Percentiles rank a stretch among this genome's conserved stretches.
Evolutionary conservation across 1,140 invertebrate species (phyloP).

Genomic region (Drosophila kanapiae): DNA sequence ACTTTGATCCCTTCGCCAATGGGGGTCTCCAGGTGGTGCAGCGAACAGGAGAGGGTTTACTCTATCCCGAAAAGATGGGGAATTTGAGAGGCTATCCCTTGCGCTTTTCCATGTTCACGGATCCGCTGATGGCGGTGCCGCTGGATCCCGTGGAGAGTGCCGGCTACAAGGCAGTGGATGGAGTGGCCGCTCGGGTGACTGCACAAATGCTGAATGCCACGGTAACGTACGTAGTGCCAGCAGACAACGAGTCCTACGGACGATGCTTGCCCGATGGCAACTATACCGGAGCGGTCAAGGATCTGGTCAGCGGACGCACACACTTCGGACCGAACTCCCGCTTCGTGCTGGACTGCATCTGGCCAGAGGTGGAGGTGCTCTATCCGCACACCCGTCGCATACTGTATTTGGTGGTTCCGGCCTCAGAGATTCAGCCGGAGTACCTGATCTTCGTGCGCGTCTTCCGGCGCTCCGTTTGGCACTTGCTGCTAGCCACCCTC

Average conservation of each 20-base stretch:
- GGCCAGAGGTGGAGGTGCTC: constrained; percentile 56
- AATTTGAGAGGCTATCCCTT: constrained; percentile 61
- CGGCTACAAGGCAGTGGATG: constrained; percentile 65
- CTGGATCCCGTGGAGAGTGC: constrained; percentile 14
- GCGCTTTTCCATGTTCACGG: constrained; percentile 71
- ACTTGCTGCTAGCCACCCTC: constrained; percentile 55
- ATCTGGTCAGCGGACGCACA: constrained; percentile 53
- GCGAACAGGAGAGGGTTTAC: not conserved
- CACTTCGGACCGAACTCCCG: constrained; percentile 70
- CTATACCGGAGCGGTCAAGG: constrained; percentile 60
- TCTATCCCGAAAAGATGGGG: constrained; percentile 54
- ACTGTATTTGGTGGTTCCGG: constrained; percentile 68
- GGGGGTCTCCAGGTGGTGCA: constrained; percentile 42
- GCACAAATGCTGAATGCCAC: constrained; percentile 63
- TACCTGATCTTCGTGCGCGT: constrained; percentile 72
- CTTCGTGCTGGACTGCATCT: constrained; percentile 67
- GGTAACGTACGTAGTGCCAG: constrained; percentile 58
- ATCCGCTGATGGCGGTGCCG: constrained; percentile 65
- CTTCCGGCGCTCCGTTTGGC: constrained; percentile 65
- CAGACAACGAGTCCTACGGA: constrained; percentile 69
- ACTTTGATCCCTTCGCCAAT: constrained; percentile 70
- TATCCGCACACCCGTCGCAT: constrained; percentile 63
- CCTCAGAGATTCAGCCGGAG: constrained; percentile 64
- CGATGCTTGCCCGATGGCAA: constrained; percentile 61
- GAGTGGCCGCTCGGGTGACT: constrained; percentile 49